Base-by-base conservation (phyloP, 2,888 invertebrate genomes). In the Melinaea menophilus region DNA sequence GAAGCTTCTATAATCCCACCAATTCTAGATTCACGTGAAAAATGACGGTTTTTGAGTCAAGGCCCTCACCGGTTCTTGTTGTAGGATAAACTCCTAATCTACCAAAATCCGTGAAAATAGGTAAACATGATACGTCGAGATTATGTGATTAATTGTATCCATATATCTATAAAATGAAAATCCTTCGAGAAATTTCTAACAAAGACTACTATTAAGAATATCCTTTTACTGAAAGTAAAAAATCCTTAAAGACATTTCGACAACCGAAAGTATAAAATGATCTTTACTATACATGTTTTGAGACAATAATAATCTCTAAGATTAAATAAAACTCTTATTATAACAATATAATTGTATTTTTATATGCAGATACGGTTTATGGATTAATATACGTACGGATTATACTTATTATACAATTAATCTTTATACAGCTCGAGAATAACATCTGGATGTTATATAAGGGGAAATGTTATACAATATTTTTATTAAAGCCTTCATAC, bases 131-230 rank as follows among this genome's bases (percentile, higher is more conserved):
- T 79, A 80, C 72, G 78, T 80, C 79, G 62, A 74, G 76, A 75
- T 87, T 82, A 88, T 84, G 79, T 88, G 88, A 89, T 87, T 84
- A 89, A 88, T 88, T 79, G 75, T 76, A 70, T 72, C 71, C 73
- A 69, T 71, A 72, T 72, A 78, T 79, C 75, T 79, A 79, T 79
- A 78, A 78, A 77, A 62, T 58, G 22, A 60, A 31, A 56, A 57
- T 22, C 54, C 35, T 46, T 37, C 55, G 34, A 55, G 34, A 33
- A n/a, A 55, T 31, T 22, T 5, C 9, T 22, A 51, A 4, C 12
- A 51, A 51, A 51, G 13, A 7, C 3, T 9, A 9, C 7, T 9
- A 11, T 41, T 41, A 41, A 41, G 22, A 22, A 22, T 22, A 22
- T 22, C 22, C 22, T 22, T 22, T 22, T 22, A 22, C 22, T 22